These are phyloP conservation scores for Parnassius smintheus DNA, from an alignment of 2,888 invertebrate species.

Conservation along the genomic window DNA sequence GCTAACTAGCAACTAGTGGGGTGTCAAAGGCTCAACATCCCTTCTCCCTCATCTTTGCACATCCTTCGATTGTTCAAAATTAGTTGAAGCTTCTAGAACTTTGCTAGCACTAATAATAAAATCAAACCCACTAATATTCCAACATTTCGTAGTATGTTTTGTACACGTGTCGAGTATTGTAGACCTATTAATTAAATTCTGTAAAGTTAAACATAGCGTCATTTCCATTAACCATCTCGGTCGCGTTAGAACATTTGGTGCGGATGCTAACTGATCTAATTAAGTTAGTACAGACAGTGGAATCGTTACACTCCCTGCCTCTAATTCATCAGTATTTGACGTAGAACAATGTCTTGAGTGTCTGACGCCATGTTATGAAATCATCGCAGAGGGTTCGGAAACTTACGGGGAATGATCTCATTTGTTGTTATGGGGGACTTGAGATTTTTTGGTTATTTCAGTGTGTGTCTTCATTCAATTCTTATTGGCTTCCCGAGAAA, in stretches of 20 bases:
- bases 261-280: conserved; percentile 30
- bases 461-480: no score
- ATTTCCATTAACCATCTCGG: conserved; percentile 1
- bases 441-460: no score
- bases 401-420: conserved; percentile 16
- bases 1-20: no score
- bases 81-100: no score
- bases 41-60: no score
- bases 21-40: no score
- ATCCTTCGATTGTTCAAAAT: no score
- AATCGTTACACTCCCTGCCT: conserved; percentile 6
- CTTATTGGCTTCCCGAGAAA: no score
- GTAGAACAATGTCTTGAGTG: neutral
- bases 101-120: no score
- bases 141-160: no score
- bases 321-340: conserved; percentile 1
- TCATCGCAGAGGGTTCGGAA: conserved; percentile 16
- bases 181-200: neutral
- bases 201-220: conserved; percentile 4
- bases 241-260: conserved; percentile 29
- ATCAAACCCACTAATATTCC: no score
- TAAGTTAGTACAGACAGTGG: conserved; percentile 23
- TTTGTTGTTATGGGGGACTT: neutral
- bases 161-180: neutral
- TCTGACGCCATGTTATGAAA: conserved; percentile 10